Evolutionary conservation across 2,888 invertebrate genomes (phyloP), one percentile per base, ranked within the genome.

Genomic region (Zygaena filipendulae): DNA sequence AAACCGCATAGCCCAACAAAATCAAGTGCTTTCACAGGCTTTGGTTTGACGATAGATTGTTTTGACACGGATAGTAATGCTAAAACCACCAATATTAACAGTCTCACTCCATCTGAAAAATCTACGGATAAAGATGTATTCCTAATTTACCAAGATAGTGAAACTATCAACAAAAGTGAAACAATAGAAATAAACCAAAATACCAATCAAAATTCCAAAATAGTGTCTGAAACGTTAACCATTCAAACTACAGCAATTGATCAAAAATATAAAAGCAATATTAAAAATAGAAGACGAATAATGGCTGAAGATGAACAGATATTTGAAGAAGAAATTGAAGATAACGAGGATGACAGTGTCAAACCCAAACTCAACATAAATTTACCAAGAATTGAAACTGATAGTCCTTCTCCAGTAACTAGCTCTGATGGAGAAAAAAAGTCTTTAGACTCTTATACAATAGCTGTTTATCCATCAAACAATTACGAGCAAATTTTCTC

Each of bases 121-220:
- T 52, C 47, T 11, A 42, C 45, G 25, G 55, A 66, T 21, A 59
- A 61, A 39, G 64, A 67, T 41, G 38, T 71, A 26, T 62, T 70
- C 43, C 35, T 67, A 10, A 66, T 71, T 38, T 66, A 63, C 32
- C 59, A 50, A 42, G 69, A 70, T 21, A 62, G 55, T 43, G 53
- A 57, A 30, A 50, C 39, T 22, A 54, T 43, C 30, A 35, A 28
- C n/a, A n/a, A n/a, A n/a, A n/a, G n/a, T 21, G 32, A n/a, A n/a
- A n/a, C n/a, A n/a, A n/a, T 29, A 10, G 41, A 44, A 3, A 14
- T 16, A 12, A n/a, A 28, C 16, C 16, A 30, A 23, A n/a, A 11
- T 24, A 30, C 24, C 12, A 22, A 8, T 3, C 10, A 29, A 32
- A 13, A 3, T n/a, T n/a, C n/a, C n/a, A n/a, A n/a, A n/a, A n/a